Evolutionary conservation across 2,888 invertebrate species (phyloP).

Genomic region (Himalopsyche anomala): DNA sequence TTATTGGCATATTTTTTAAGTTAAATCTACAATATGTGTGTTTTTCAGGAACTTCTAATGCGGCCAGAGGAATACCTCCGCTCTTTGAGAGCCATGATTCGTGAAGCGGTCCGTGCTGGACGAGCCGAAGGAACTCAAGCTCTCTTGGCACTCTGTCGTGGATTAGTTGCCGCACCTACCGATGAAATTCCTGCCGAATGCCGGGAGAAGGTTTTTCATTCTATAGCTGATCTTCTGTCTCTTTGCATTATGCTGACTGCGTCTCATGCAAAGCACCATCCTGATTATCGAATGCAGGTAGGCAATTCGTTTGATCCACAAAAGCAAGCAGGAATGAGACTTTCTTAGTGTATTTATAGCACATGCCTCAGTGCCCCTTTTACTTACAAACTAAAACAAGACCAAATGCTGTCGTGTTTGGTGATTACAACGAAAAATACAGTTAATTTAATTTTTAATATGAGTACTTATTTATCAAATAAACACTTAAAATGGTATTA

Average conservation of each 20-base stretch:
- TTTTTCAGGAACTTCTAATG: conserved; percentile 85
- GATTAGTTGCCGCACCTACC: conserved; percentile 81
- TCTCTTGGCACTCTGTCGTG: conserved; percentile 86
- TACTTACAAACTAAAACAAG: too few species aligned
- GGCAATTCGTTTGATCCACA: conserved; percentile 1
- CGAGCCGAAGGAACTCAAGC: conserved; percentile 88
- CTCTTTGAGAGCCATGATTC: conserved; percentile 88
- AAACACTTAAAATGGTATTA: too few species aligned
- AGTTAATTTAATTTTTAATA: too few species aligned
- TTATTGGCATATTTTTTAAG: not conserved
- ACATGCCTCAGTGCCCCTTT: too few species aligned
- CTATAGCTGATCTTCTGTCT: conserved; percentile 90
- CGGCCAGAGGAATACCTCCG: conserved; percentile 94
- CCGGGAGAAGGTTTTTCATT: conserved; percentile 89
- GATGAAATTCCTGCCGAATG: conserved; percentile 80
- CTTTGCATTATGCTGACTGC: conserved; percentile 91
- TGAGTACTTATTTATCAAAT: too few species aligned
- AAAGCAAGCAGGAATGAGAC: too few species aligned
- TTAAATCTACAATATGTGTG: not conserved
- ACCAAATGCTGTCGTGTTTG: too few species aligned
- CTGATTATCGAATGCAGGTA: conserved; percentile 71
- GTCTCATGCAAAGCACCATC: conserved; percentile 74
- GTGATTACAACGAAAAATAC: too few species aligned
- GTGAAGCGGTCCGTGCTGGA: conserved; percentile 92
- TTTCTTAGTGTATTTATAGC: too few species aligned